Evolutionary conservation across 2,113 vertebrate genomes (phyloP).

Genomic region (Panthera uncia): DNA sequence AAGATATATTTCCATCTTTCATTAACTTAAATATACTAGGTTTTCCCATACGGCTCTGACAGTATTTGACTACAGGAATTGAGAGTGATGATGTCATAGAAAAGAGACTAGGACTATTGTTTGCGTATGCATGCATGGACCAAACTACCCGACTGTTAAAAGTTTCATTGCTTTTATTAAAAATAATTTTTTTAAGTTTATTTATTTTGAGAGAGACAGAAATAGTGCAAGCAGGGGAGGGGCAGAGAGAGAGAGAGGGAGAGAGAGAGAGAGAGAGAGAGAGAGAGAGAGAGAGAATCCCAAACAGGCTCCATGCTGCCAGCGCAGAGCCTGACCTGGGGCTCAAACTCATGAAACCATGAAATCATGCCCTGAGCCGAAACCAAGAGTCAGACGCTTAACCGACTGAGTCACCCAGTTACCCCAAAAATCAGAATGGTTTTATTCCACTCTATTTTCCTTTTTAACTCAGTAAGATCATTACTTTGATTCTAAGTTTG

Average conservation of each 20-base stretch:
- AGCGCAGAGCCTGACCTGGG: too few relatives aligned
- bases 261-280: too few relatives aligned
- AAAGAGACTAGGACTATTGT: background rate
- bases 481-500: background rate
- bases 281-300: too few relatives aligned
- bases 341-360: too few relatives aligned
- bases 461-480: conserved; percentile 4
- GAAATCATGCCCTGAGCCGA: too few relatives aligned
- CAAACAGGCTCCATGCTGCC: too few relatives aligned
- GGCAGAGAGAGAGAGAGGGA: too few relatives aligned
- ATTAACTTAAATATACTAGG: background rate
- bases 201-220: too few relatives aligned
- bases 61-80: background rate
- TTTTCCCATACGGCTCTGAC: background rate
- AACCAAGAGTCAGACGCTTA: too few relatives aligned
- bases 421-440: background rate
- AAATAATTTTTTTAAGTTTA: background rate
- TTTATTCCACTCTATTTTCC: background rate
- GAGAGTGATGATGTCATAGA: background rate
- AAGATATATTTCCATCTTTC: background rate
- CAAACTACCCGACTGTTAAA: background rate
- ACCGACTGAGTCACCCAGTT: too few relatives aligned
- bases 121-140: background rate
- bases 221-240: too few relatives aligned
- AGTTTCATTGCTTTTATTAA: background rate